Evolutionary conservation across 2,797 vertebrate genomes (phyloP).

Genomic region (Pangasius macronema): DNA sequence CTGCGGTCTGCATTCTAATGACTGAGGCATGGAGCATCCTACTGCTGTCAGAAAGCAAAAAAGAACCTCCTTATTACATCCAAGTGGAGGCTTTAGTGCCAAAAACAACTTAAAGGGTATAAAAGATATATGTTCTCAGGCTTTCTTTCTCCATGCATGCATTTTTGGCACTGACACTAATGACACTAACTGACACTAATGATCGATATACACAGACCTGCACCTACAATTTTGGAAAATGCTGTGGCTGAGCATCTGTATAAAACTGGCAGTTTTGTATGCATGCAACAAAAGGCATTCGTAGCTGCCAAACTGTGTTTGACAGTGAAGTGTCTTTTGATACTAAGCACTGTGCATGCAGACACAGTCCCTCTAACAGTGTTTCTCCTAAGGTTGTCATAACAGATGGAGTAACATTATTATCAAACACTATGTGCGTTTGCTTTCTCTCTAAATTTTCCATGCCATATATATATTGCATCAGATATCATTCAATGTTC

Average conservation of each 20-base stretch:
- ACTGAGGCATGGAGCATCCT: conserved; percentile 55
- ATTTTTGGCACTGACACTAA: neutral
- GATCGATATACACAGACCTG: neutral
- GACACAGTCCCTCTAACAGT: conserved; percentile 49
- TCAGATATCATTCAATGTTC: conserved; percentile 37
- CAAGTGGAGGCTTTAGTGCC: conserved; percentile 3
- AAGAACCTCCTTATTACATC: neutral
- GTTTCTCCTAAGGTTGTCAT: conserved; percentile 66
- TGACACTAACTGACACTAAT: neutral
- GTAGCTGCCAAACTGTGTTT: conserved; percentile 51
- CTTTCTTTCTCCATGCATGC: neutral
- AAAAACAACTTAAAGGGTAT: neutral
- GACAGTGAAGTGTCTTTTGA: conserved; percentile 57
- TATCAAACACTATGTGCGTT: conserved; percentile 50
- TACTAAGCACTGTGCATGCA: conserved; percentile 54
- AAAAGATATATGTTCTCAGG: neutral
- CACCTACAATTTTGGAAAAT: conserved; percentile 25
- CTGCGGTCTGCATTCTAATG: conserved; percentile 76
- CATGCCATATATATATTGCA: conserved; percentile 64
- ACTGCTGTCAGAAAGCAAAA: neutral
- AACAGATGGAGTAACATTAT: conserved; percentile 59
- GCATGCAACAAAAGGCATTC: conserved; percentile 33
- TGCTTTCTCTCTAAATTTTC: conserved; percentile 52
- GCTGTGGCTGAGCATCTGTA: conserved; percentile 11
- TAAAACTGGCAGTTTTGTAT: conserved; percentile 30